Conservation (phyloP, 2,888 invertebrate genomes). For the Platycnemis pennipes region DNA sequence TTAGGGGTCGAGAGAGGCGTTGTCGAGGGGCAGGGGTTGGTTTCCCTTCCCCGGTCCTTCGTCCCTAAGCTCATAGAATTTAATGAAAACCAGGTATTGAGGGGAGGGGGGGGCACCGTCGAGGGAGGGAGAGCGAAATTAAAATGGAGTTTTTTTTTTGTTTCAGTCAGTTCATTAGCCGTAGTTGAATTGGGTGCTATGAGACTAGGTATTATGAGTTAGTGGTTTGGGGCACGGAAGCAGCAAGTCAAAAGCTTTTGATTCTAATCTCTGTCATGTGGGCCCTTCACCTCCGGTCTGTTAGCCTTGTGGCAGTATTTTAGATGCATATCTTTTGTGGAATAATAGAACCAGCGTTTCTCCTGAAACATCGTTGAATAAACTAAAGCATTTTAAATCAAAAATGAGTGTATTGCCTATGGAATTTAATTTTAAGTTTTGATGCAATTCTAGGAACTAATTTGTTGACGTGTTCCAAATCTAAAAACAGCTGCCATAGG, state of each 20-base stretch:
- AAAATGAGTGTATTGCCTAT: no score
- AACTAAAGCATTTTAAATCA: no score
- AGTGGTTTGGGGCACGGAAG: constrained; percentile 4
- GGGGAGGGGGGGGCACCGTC: background rate
- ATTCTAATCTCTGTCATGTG: background rate
- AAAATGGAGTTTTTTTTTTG: background rate
- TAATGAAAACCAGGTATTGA: background rate
- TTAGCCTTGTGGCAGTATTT: background rate
- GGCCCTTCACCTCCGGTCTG: background rate
- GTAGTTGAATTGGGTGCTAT: background rate
- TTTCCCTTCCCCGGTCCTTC: background rate
- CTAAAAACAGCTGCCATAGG: no score
- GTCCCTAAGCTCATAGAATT: background rate
- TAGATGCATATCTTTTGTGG: background rate
- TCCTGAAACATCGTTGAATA: no score
- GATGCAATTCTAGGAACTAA: no score
- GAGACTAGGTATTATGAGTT: background rate
- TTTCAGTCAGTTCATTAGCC: background rate
- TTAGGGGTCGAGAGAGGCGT: background rate
- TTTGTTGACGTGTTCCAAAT: no score
- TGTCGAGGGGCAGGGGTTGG: background rate
- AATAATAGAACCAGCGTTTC: background rate
- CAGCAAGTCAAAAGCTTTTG: background rate
- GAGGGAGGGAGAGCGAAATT: background rate
- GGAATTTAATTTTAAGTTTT: no score